Base-by-base conservation (phyloP, 2,888 invertebrate genomes). In the Tanytarsus gracilentus region DNA sequence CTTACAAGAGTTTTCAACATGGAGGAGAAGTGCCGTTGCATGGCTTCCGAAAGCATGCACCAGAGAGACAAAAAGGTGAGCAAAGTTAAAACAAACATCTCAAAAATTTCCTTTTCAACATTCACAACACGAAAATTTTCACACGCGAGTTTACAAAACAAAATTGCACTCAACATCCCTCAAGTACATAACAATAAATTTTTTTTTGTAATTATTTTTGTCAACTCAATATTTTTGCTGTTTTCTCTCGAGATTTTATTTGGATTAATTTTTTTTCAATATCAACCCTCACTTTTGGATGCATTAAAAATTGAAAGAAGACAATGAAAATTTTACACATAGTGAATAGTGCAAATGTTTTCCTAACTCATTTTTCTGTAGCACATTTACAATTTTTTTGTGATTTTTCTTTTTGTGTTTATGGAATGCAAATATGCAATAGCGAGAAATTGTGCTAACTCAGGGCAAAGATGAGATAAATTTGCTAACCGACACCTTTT, bases 1-100 rank as follows among this genome's bases (percentile, higher is more conserved):
- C 86, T 9, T 97, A 97, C 75, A 85, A 86, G 69, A 85, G 83
- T 64, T 82, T 97, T 61, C 96, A 96, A 70, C 86, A 86, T 62
- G 97, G 97, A 2, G 96, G 95, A 0, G 96, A 97, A 73, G 92
- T 96, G 2, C 97, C 97, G 0, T 77, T 93, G 8, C 82, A 90
- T 69, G 97, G 97, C 40, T 83, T 97, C 69, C 81, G 95, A 48
- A 95, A 95, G 69, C 85, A 85, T 16, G 92, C 90, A 14, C 96
- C 96, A 25, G 86, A 88, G 71, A 82, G 83, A 69, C 84, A 84
- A 21, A 86, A 83, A 80, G 86, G 86, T 86, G 75, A 72, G 77
- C 29, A 48, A 30, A 11, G 7, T 27, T 14, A 29, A 16, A 14
- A 25, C 18, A 26, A 23, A 21, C 5, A 21, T 58, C 18, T 6